Percentiles rank a stretch among this genome's conserved stretches.
Evolutionary conservation across 2,113 vertebrate genomes (phyloP).

Genomic region (Dasyprocta punctata): DNA sequence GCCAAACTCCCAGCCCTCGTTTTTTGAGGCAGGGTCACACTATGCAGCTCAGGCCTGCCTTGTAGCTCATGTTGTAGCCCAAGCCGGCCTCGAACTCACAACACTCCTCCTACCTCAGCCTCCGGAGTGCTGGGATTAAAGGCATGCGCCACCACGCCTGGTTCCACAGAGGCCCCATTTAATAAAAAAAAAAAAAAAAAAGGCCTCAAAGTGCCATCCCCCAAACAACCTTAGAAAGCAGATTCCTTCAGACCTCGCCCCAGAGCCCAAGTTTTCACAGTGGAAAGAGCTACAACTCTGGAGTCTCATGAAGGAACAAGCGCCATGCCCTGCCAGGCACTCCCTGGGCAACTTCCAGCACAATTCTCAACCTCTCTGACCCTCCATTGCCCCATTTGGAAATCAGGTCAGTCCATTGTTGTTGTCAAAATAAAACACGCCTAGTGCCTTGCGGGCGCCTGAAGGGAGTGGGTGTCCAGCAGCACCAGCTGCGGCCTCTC

Average conservation of each 20-base stretch:
- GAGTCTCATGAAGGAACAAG: not conserved
- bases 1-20: too few species aligned
- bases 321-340: not conserved
- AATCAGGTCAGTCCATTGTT: not conserved
- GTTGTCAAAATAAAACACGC: not conserved
- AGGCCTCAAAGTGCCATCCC: not conserved
- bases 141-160: too few species aligned
- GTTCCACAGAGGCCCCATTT: not conserved
- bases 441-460: not conserved
- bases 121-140: too few species aligned
- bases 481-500: not conserved
- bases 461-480: not conserved
- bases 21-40: too few species aligned
- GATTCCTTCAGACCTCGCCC: not conserved
- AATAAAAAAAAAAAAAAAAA: not conserved
- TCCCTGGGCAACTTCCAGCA: not conserved
- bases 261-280: not conserved
- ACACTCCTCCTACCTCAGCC: too few species aligned
- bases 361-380: not conserved
- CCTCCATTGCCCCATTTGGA: not conserved
- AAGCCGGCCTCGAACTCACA: too few species aligned
- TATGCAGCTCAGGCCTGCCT: too few species aligned
- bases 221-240: not conserved
- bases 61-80: too few species aligned
- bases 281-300: not conserved